Evolutionary conservation across 2,888 invertebrate species (phyloP).

Genomic region (Drosophila greeni): DNA sequence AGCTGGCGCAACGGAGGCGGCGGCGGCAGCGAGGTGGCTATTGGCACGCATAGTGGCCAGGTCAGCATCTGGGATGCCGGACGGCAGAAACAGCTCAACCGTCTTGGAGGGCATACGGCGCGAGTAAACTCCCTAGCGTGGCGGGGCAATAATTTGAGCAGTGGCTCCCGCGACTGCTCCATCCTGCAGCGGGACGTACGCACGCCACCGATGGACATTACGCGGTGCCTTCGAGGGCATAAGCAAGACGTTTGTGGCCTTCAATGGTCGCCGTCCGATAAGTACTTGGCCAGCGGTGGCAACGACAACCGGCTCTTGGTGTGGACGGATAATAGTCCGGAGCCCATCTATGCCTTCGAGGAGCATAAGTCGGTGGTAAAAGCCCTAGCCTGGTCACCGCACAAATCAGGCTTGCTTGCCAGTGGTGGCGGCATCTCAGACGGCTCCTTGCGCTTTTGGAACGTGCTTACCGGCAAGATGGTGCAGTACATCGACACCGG

Average conservation of each 20-base stretch:
- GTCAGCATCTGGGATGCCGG: conserved; percentile 97
- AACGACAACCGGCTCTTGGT: conserved; percentile 85
- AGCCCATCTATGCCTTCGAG: conserved; percentile 95
- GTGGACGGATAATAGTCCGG: conserved; percentile 88
- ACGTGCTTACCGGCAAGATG: conserved; percentile 96
- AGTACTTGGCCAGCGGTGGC: conserved; percentile 97
- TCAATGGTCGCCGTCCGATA: conserved; percentile 98
- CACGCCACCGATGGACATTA: conserved; percentile 86
- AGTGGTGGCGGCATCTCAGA: conserved; percentile 99
- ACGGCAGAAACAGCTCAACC: conserved; percentile 86
- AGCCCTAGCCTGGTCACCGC: conserved; percentile 99
- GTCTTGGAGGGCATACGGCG: conserved; percentile 93
- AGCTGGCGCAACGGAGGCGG: conserved; percentile 99
- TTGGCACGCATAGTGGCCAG: conserved; percentile 97
- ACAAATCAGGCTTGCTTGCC: conserved; percentile 96
- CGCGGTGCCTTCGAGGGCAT: conserved; percentile 90
- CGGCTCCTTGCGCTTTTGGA: conserved; percentile 97
- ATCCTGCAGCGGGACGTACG: conserved; percentile 96
- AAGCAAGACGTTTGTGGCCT: conserved; percentile 97
- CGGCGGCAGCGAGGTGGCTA: conserved; percentile 95
- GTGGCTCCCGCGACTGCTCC: conserved; percentile 95
- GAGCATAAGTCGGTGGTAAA: conserved; percentile 97
- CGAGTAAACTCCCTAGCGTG: conserved; percentile 95
- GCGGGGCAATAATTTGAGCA: conserved; percentile 96
- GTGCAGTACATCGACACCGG: conserved; percentile 98